Percentiles rank a stretch among this genome's conserved stretches.
phyloP scores from a whole-genome alignment of 1,140 invertebrate genomes.

The Drosophila tristis region DNA sequence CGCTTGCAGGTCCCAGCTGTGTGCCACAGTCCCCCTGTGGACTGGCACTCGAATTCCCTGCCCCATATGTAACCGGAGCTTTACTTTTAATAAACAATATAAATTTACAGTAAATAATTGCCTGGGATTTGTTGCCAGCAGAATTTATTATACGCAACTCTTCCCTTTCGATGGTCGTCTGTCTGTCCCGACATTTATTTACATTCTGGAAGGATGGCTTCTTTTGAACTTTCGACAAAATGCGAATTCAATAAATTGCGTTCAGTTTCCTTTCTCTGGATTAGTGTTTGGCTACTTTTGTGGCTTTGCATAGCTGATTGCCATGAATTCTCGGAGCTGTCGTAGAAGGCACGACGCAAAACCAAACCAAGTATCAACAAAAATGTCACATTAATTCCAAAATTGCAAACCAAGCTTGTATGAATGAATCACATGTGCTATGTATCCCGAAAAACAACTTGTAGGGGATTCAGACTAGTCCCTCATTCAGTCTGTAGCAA shows the following conservation, averaged over 20 bases:
- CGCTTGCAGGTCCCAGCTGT: constrained; percentile 44
- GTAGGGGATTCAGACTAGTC: background rate
- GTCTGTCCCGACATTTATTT: constrained; percentile 31
- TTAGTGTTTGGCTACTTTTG: constrained; percentile 24
- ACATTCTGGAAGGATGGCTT: constrained; percentile 26
- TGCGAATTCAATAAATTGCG: constrained; percentile 49
- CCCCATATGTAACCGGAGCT: constrained; percentile 1
- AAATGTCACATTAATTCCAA: constrained; percentile 50
- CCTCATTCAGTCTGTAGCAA: background rate
- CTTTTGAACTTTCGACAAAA: constrained; percentile 14
- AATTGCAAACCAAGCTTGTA: constrained; percentile 19
- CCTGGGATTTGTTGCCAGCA: constrained; percentile 54
- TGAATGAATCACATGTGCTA: constrained; percentile 26
- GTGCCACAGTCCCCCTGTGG: background rate
- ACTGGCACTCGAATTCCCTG: too few relatives aligned
- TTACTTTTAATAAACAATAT: constrained; percentile 79
- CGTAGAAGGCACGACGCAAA: constrained; percentile 25
- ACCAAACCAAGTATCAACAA: constrained; percentile 42
- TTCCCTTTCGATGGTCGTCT: background rate
- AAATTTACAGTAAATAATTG: constrained; percentile 81
- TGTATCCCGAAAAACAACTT: constrained; percentile 17
- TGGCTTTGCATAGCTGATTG: constrained; percentile 48
- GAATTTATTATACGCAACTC: constrained; percentile 47
- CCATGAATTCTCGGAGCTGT: constrained; percentile 45
- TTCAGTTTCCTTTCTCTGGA: constrained; percentile 30